A percentile compares a stretch with the other conserved stretches of the same genome.
Conservation (phyloP, 2,113 vertebrate genomes). For the Cepphus grylle region DNA sequence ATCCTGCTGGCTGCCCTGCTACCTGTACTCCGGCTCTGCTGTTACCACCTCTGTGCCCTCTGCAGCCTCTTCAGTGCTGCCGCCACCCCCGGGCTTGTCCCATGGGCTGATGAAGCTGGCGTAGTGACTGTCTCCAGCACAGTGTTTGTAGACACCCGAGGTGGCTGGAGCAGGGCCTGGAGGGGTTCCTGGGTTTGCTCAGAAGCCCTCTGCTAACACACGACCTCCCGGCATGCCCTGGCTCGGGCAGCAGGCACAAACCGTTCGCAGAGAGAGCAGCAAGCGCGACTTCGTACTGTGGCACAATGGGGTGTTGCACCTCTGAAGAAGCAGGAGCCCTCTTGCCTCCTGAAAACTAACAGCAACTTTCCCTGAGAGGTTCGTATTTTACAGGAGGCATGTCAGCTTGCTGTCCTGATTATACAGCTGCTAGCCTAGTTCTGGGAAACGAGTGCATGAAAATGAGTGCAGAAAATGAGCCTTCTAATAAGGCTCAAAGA, state of each 20-base stretch:
- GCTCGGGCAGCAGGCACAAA: background rate
- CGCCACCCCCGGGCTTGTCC: background rate
- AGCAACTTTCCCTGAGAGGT: conserved; percentile 32
- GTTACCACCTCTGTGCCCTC: background rate
- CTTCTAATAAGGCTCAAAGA: conserved; percentile 73
- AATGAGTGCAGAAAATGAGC: conserved; percentile 68
- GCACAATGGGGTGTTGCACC: background rate
- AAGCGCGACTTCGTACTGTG: background rate
- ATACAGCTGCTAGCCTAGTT: conserved; percentile 68
- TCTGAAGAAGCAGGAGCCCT: background rate
- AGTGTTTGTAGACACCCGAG: background rate
- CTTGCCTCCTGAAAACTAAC: background rate
- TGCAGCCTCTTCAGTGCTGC: background rate
- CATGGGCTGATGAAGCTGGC: background rate
- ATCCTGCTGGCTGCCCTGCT: background rate
- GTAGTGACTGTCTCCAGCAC: background rate
- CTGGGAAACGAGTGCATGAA: conserved; percentile 51
- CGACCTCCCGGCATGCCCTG: background rate
- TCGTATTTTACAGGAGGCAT: conserved; percentile 25
- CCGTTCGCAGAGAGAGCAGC: background rate
- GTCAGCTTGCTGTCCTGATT: conserved; percentile 53
- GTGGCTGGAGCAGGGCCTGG: background rate
- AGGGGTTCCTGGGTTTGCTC: background rate
- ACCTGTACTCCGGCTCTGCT: accelerated
- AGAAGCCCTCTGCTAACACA: background rate